Percentiles rank a stretch among this genome's conserved stretches.
phyloP scores from a whole-genome alignment of 1,140 invertebrate species.

The Oncopodura yosiiana region DNA sequence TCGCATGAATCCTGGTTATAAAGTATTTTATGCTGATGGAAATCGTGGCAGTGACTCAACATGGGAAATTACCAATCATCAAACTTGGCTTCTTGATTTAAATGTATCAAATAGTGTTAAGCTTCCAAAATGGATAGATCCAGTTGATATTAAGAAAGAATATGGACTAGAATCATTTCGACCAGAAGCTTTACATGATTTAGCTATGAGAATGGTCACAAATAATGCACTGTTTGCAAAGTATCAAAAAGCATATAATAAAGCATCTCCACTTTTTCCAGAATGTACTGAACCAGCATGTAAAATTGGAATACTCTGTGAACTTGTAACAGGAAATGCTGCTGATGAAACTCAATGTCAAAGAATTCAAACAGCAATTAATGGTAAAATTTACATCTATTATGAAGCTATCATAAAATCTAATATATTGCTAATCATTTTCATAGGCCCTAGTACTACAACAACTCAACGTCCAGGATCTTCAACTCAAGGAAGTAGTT shows the following conservation, averaged over 20 bases:
- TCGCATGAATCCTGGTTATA: constrained; percentile 21
- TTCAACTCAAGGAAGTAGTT: too few relatives aligned
- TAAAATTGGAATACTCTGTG: constrained; percentile 1
- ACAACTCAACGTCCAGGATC: too few relatives aligned
- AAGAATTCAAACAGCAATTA: too few relatives aligned
- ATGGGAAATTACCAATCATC: constrained; percentile 53
- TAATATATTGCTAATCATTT: too few relatives aligned
- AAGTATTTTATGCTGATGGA: constrained; percentile 25
- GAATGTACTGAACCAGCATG: background rate
- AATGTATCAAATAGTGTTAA: constrained; percentile 55
- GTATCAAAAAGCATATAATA: constrained; percentile 37
- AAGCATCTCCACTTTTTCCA: background rate
- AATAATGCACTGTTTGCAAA: constrained; percentile 38
- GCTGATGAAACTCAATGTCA: background rate
- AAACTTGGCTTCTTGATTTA: constrained; percentile 66
- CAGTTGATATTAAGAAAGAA: constrained; percentile 54
- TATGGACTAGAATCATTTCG: constrained; percentile 46
- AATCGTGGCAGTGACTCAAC: constrained; percentile 18
- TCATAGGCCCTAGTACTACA: too few relatives aligned
- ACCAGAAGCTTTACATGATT: constrained; percentile 38
- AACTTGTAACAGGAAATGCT: background rate
- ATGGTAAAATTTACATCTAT: too few relatives aligned
- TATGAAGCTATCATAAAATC: too few relatives aligned
- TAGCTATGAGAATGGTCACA: constrained; percentile 37
- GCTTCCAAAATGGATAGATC: constrained; percentile 34